Base-by-base conservation (phyloP, 1,140 invertebrate species). In the Drosophila ohnishii region DNA sequence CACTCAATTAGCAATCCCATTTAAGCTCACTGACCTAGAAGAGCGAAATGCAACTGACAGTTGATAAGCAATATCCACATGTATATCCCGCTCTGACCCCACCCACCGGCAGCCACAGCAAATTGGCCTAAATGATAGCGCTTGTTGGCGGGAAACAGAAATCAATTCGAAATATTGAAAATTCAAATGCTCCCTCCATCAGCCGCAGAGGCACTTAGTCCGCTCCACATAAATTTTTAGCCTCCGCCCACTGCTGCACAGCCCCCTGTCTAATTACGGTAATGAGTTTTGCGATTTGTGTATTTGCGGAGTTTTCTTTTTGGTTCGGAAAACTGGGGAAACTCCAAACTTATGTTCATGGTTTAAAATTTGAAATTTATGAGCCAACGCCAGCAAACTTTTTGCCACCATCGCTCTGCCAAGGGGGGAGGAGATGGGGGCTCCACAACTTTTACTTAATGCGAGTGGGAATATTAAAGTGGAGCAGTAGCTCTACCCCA, bases 231-330 rank as follows among this genome's bases (percentile, higher is more conserved):
- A 64, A 76, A 84, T 85, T 70, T 76, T 13, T 48, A 56, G 73
- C 42, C 32, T 13, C 45, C 66, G 19, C 70, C 44, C 16, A 60
- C 65, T 45, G 19, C 3, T 5, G 59, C 16, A 32, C 7, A 16
- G 19, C 5, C 63, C 50, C 39, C 19, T 42, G 64, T 70, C 80
- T 87, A 87, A 88, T 87, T 87, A 87, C 66, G 51, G 75, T 87
- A 87, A 87, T 87, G 83, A 87, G 83, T 80, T 88, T 87, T 73
- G 65, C 70, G 65, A 86, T 86, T 81, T 86, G 62, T 35, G 70
- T 74, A 63, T 65, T 78, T 72, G 70, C 57, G 25, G 62, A 64
- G 56, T 66, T 75, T 66, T 75, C 37, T 57, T 59, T 61, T 73
- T 22, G 55, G 57, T 72, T 32, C 39, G 16, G n/a, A 35, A 66